Conservation (phyloP, 1,140 invertebrate species). For the Zaprionus gabonicus region DNA sequence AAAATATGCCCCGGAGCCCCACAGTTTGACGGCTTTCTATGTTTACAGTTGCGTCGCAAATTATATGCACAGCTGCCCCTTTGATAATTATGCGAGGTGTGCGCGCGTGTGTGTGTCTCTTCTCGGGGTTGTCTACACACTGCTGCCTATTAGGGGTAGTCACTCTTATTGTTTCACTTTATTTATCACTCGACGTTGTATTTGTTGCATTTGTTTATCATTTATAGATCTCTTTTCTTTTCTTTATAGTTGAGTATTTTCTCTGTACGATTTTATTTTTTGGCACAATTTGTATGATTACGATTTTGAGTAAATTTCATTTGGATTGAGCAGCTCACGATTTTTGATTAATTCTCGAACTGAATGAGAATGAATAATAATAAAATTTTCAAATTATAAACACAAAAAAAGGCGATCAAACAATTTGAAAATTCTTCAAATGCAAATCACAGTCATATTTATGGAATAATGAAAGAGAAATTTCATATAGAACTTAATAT, state of each 20-base stretch:
- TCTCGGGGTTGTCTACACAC: constrained; percentile 24
- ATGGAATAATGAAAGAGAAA: not conserved
- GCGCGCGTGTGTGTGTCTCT: constrained; percentile 5
- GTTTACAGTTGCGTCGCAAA: constrained; percentile 75
- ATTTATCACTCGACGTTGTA: constrained; percentile 30
- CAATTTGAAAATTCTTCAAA: not conserved
- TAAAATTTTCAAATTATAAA: not conserved
- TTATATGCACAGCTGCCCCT: constrained; percentile 48
- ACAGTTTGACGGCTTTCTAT: constrained; percentile 95
- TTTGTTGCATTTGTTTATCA: constrained; percentile 51
- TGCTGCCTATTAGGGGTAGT: constrained; percentile 34
- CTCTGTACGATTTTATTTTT: constrained; percentile 33
- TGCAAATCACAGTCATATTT: not conserved
- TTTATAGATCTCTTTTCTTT: constrained; percentile 23
- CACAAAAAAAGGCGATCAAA: not conserved
- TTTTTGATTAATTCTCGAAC: constrained; percentile 33
- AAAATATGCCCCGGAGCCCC: constrained; percentile 96
- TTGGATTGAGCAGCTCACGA: constrained; percentile 25
- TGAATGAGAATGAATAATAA: constrained; percentile 1
- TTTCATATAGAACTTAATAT: constrained; percentile 9
- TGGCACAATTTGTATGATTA: constrained; percentile 60
- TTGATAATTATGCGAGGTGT: constrained; percentile 16
- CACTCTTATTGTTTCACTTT: constrained; percentile 37
- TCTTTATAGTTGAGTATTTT: constrained; percentile 26
- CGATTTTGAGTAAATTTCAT: constrained; percentile 32